Evolutionary conservation across 2,113 vertebrate genomes (phyloP).

Genomic region (Pomatorhinus ruficollis): DNA sequence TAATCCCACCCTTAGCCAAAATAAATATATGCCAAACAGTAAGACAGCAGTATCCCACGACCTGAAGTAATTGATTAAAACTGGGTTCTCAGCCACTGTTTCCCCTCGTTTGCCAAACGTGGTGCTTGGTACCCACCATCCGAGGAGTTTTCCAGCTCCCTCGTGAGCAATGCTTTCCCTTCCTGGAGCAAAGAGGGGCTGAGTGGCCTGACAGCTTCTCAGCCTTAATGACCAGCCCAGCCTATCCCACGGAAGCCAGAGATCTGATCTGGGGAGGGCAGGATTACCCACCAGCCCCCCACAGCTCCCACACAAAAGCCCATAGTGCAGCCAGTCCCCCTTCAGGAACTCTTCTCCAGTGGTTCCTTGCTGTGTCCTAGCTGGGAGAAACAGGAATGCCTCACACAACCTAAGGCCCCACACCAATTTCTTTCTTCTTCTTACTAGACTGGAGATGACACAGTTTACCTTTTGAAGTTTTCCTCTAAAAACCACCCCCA

Average conservation of each 20-base stretch:
- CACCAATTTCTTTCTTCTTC: background rate
- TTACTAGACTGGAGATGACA: background rate
- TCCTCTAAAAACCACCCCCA: background rate
- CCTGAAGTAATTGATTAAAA: background rate
- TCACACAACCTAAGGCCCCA: background rate
- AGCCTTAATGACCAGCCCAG: background rate
- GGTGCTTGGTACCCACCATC: background rate
- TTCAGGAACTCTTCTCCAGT: background rate
- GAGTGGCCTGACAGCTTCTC: background rate
- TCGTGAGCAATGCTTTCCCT: accelerated
- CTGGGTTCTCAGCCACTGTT: background rate
- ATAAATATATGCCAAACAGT: background rate
- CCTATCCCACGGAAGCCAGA: background rate
- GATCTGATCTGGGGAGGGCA: background rate
- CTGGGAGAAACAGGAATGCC: accelerated
- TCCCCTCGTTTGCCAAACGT: background rate
- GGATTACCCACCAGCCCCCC: accelerated
- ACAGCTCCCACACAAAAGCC: background rate
- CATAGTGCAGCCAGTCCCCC: accelerated
- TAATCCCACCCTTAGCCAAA: conserved; percentile 20
- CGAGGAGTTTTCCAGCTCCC: background rate
- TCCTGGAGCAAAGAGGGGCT: background rate
- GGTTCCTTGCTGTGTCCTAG: background rate
- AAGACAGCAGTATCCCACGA: background rate
- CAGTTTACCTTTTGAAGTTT: background rate